Conservation (phyloP, 2,113 vertebrate genomes). For the Crocuta crocuta region DNA sequence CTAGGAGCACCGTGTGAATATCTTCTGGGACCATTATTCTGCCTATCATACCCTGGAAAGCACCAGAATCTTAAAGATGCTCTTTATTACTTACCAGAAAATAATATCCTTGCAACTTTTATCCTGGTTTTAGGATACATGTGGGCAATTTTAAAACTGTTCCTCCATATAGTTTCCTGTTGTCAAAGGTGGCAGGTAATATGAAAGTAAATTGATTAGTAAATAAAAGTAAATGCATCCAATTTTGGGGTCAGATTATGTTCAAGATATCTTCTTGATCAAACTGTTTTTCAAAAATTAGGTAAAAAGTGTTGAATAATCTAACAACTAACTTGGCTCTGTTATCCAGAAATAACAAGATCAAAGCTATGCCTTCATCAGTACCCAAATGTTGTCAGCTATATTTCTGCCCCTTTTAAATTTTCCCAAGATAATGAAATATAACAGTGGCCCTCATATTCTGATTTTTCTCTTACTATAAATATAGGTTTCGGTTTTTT, state of each 20-base stretch:
- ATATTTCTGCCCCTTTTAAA: not conserved
- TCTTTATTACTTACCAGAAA: not conserved
- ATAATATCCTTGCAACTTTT: not conserved
- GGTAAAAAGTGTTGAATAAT: not conserved
- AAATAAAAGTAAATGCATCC: not conserved
- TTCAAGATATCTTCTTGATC: constrained; percentile 22
- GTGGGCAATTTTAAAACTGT: not conserved
- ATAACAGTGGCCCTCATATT: not conserved
- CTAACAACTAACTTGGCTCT: not conserved
- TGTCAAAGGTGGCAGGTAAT: not conserved
- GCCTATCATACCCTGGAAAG: not conserved
- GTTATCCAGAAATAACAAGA: not conserved
- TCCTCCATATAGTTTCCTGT: not conserved
- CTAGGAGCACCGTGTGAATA: not conserved
- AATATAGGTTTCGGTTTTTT: not conserved
- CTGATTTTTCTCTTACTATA: not conserved
- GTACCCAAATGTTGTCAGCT: not conserved
- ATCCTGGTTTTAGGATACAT: not conserved
- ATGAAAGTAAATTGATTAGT: not conserved
- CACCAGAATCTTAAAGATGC: not conserved
- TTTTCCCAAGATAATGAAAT: not conserved
- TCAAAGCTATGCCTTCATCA: not conserved
- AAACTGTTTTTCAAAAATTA: not conserved
- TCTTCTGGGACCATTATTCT: not conserved
- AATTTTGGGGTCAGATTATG: not conserved